Evolutionary conservation across 2,797 vertebrate species (phyloP).

Genomic region (Distichodus sexfasciatus): DNA sequence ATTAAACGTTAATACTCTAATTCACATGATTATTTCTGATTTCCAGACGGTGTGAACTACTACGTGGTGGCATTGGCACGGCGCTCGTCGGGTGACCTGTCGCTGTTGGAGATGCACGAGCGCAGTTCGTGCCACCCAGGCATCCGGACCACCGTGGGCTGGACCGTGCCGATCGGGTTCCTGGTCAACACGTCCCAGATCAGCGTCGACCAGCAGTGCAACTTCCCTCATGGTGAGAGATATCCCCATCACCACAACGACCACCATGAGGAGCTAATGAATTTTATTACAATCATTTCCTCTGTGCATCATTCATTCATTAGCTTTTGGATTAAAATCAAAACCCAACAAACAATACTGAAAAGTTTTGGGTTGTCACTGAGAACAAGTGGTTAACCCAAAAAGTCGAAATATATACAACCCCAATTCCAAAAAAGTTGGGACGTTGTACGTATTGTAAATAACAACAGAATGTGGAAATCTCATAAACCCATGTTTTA

Average conservation of each 20-base stretch:
- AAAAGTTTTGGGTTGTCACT: too few relatives aligned
- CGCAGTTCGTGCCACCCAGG: slow-evolving; percentile 82
- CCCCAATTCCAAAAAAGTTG: too few relatives aligned
- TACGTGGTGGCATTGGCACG: slow-evolving; percentile 79
- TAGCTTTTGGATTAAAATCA: too few relatives aligned
- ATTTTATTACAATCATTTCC: too few relatives aligned
- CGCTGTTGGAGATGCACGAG: slow-evolving; percentile 81
- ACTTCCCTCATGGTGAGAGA: slow-evolving; percentile 75
- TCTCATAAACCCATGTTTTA: too few relatives aligned
- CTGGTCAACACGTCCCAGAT: slow-evolving; percentile 82
- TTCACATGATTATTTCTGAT: not conserved
- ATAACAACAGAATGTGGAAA: too few relatives aligned
- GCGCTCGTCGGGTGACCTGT: slow-evolving; percentile 75
- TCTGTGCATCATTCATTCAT: too few relatives aligned
- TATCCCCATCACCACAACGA: not conserved
- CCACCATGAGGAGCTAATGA: too few relatives aligned
- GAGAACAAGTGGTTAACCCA: too few relatives aligned
- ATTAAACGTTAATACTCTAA: not conserved
- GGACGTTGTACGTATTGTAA: too few relatives aligned
- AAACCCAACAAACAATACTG: too few relatives aligned
- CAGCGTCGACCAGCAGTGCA: slow-evolving; percentile 78
- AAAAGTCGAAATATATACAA: too few relatives aligned
- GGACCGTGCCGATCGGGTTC: slow-evolving; percentile 81
- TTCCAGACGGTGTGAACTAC: slow-evolving; percentile 72
- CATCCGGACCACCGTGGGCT: slow-evolving; percentile 80